Evolutionary conservation across 2,888 invertebrate genomes (phyloP), one percentile per base, ranked within the genome.

Genomic region (Carabus problematicus): DNA sequence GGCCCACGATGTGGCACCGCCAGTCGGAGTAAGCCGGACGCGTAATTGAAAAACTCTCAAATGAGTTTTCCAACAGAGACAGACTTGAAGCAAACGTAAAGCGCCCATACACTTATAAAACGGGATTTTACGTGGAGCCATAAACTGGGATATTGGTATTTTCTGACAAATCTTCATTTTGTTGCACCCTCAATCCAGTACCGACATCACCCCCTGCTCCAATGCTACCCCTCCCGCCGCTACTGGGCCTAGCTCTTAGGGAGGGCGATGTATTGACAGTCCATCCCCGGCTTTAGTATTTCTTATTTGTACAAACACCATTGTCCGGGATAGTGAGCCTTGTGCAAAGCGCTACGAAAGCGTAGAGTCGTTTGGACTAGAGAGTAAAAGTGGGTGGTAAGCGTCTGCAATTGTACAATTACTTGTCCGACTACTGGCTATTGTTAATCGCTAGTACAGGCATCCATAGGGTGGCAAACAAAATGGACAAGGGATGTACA

Each of bases 121-220:
- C 47, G 47, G 47, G 16, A 52, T 52, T 52, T 16, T 52, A 52
- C 52, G 52, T 52, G 52, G 14, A 52, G 14, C 54, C 59, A 67
- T 67, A 69, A 69, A 69, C 19, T 43, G 56, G 62, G 69, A 69
- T 69, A 69, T 69, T 69, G 69, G 69, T 69, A 69, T 69, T 62
- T 69, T 69, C 68, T 62, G 61, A 61, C 69, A 69, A 69, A 69
- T 69, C 69, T 69, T 69, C 69, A 69, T 69, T 69, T 69, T 69
- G 69, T 68, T 52, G 52, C 52, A 52, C 52, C 52, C 52, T 18
- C n/a, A n/a, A n/a, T n/a, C n/a, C n/a, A n/a, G 19, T 7, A 8
- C 19, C n/a, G n/a, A 52, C n/a, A 1, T 60, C 45, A n/a, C 7
- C 45, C 47, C 61, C 61, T 49, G 40, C 41, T 52, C 41, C 42